Base-by-base conservation (phyloP, 1,140 invertebrate species). In the Thaumetopoea pityocampa region DNA sequence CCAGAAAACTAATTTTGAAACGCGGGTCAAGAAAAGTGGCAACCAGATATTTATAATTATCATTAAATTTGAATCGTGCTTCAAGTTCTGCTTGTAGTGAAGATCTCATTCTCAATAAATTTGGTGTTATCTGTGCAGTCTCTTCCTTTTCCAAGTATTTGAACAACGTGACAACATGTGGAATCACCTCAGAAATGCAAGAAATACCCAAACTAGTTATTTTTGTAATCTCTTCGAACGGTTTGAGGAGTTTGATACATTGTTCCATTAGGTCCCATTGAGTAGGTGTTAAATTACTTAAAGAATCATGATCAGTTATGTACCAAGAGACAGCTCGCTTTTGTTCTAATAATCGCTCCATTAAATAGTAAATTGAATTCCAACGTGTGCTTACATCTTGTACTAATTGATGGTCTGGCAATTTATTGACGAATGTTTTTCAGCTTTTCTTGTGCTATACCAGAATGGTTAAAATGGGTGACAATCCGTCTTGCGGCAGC, bases 311-410 rank as follows among this genome's bases (percentile, higher is more conserved):
- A n/a, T n/a, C n/a, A n/a, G n/a, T n/a, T n/a, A n/a, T n/a, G n/a
- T 68, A 65, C 15, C 62, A 47, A 3, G 58, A 59, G 1, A 68
- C 19, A 37, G 62, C 63, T 19, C 53, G 40, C 16, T 61, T 66
- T 38, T 68, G 58, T 47, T 68, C 54, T 49, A 65, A 43, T 27
- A 63, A 40, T 8, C 53, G 47, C 24, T 58, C 51, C 10, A 51
- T 23, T 34, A 66, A 35, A 47, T 69, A 67, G 38, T 50, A 67
- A 0, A 60, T 61, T 19, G 53, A 61, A 37, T 67, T 69, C 54
- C 64, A 67, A n/a, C 65, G 27, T 4, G 57, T 68, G 27, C 28
- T 59, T 1, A 61, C 34, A 50, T 67, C 57, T 46, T 69, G 60
- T 17, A 61, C 57, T 37, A 67, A 35, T 33, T 62, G 51, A 24